Percentiles rank a stretch among this genome's conserved stretches.
Conservation (phyloP, 2,888 invertebrate genomes). For the Aradus depressus region DNA sequence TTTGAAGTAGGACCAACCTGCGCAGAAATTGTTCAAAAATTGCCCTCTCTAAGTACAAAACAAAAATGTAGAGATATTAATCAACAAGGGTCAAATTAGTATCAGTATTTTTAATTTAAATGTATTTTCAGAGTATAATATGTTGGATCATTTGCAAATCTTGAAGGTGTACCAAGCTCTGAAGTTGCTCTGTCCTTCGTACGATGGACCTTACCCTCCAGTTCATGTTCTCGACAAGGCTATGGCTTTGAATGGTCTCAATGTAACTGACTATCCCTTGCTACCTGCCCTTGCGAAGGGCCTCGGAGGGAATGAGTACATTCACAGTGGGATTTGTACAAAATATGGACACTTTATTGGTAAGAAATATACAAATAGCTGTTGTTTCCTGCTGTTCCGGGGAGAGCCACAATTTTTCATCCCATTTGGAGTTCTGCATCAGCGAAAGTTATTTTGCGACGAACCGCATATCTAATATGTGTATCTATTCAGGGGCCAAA, state of each 20-base stretch:
- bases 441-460: no score
- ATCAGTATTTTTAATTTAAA: slow-evolving; percentile 1
- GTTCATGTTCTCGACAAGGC: slow-evolving; percentile 38
- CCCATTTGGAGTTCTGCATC: no score
- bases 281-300: slow-evolving; percentile 41
- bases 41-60: no score
- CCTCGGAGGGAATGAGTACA: slow-evolving; percentile 46
- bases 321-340: slow-evolving; percentile 44
- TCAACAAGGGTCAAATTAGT: background rate
- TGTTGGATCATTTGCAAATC: slow-evolving; percentile 41
- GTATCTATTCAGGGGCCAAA: no score
- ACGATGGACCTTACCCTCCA: slow-evolving; percentile 40
- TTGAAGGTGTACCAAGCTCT: slow-evolving; percentile 47
- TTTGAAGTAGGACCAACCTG: no score
- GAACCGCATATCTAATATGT: no score
- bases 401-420: no score
- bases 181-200: slow-evolving; percentile 39
- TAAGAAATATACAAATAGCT: no score
- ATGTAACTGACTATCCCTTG: slow-evolving; percentile 39
- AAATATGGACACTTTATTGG: slow-evolving; percentile 47
- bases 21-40: no score
- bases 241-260: slow-evolving; percentile 36
- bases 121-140: slow-evolving; percentile 36
- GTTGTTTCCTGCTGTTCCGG: no score
- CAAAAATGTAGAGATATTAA: no score